These are phyloP conservation scores for Mungos mungo DNA, from an alignment of 2,113 vertebrate species.

Conservation along the genomic window DNA sequence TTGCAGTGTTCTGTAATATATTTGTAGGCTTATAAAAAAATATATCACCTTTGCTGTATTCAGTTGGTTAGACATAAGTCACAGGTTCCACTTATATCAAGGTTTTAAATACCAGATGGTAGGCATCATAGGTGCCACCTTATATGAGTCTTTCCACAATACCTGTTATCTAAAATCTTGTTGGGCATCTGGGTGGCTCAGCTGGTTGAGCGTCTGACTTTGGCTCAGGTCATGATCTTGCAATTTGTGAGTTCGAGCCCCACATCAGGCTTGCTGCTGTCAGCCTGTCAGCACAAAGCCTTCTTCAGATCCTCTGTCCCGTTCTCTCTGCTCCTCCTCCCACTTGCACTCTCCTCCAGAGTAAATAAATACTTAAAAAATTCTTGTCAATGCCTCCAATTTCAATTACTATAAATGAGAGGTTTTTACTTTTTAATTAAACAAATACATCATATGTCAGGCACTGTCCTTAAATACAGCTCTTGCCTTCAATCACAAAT, in stretches of 20 bases:
- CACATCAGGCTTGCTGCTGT: too few relatives aligned
- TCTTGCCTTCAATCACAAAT: neutral
- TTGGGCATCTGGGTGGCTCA: neutral
- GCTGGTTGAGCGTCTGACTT: too few relatives aligned
- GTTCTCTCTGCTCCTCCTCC: too few relatives aligned
- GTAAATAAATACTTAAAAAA: too few relatives aligned
- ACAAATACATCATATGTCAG: neutral
- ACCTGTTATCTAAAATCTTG: neutral
- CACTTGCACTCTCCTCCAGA: too few relatives aligned
- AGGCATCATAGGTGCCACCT: neutral
- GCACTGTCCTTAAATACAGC: neutral
- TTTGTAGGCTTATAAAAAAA: neutral
- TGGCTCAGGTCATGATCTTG: too few relatives aligned
- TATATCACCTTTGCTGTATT: neutral
- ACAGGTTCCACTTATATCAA: neutral
- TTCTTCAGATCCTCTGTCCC: too few relatives aligned
- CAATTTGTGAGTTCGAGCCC: too few relatives aligned
- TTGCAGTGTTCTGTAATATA: neutral
- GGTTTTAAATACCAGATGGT: neutral
- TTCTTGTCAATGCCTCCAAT: neutral
- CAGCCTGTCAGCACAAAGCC: too few relatives aligned
- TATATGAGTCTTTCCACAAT: neutral
- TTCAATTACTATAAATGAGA: constrained; percentile 2
- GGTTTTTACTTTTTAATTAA: neutral
- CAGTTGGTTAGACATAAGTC: neutral